Conservation (phyloP, 1,140 invertebrate species). For the Bombyx mandarina region DNA sequence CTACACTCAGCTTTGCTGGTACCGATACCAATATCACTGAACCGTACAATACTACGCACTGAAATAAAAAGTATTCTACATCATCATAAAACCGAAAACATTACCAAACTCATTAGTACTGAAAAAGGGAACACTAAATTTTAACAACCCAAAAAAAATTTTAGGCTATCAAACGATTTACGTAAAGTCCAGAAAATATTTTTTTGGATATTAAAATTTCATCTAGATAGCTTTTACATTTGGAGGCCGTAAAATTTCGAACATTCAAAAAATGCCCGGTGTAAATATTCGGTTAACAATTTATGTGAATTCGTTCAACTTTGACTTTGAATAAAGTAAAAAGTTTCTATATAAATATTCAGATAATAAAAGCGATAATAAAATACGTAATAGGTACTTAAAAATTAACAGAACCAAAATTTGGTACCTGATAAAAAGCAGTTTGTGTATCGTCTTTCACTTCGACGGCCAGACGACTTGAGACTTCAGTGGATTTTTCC, state of each 20-base stretch:
- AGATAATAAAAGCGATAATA: no score
- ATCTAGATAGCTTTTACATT: no score
- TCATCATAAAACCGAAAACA: background rate
- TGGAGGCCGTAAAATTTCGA: no score
- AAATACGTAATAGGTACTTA: no score
- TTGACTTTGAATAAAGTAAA: no score
- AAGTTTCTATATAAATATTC: no score
- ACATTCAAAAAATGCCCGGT: no score
- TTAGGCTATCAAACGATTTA: background rate
- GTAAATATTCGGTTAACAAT: no score
- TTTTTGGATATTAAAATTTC: no score
- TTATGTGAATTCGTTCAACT: no score
- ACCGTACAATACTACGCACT: conserved; percentile 87
- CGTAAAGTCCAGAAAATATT: no score
- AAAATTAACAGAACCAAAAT: background rate
- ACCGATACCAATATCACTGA: conserved; percentile 83
- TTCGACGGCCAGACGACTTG: conserved; percentile 56
- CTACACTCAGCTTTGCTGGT: conserved; percentile 80
- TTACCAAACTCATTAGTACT: no score
- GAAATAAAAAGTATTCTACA: conserved; percentile 24
- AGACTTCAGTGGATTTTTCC: conserved; percentile 16
- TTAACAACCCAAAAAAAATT: background rate
- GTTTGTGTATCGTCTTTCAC: conserved; percentile 72
- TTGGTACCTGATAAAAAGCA: conserved; percentile 64
- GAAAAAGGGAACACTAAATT: background rate